Evolutionary conservation across 2,888 invertebrate species (phyloP).

Genomic region (Erebia ligea): DNA sequence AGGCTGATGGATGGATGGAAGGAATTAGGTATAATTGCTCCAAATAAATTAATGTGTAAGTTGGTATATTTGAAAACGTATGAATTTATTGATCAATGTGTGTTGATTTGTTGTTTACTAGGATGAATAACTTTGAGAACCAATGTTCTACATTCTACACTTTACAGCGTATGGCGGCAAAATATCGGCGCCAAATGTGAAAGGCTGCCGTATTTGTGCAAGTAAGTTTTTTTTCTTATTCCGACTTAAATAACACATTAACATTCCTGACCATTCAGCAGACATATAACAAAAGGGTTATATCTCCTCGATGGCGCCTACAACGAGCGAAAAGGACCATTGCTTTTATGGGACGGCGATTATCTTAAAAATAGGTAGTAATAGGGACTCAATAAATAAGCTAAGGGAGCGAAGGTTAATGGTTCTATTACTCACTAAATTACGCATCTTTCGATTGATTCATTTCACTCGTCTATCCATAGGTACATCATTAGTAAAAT

Average conservation of each 20-base stretch:
- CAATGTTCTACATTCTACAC: slow-evolving; percentile 28
- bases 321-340: background rate
- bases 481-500: background rate
- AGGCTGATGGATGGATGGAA: no score
- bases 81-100: no score
- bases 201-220: slow-evolving; percentile 50
- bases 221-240: slow-evolving; percentile 46
- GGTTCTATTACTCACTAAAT: background rate
- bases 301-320: slow-evolving; percentile 24
- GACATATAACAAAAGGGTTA: slow-evolving; percentile 42
- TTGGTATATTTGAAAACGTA: no score
- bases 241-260: slow-evolving; percentile 41
- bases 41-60: no score
- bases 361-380: background rate
- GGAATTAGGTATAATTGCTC: no score
- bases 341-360: background rate
- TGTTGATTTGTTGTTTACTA: no score
- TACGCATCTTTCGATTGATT: background rate
- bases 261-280: slow-evolving; percentile 38
- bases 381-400: background rate
- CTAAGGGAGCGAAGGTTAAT: slow-evolving; percentile 11
- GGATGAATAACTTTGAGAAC: background rate
- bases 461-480: background rate
- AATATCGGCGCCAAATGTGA: slow-evolving; percentile 54
- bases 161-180: slow-evolving; percentile 45